These are phyloP conservation scores for Pleuronectes platessa DNA, from an alignment of 2,113 vertebrate genomes.

Conservation along the genomic window DNA sequence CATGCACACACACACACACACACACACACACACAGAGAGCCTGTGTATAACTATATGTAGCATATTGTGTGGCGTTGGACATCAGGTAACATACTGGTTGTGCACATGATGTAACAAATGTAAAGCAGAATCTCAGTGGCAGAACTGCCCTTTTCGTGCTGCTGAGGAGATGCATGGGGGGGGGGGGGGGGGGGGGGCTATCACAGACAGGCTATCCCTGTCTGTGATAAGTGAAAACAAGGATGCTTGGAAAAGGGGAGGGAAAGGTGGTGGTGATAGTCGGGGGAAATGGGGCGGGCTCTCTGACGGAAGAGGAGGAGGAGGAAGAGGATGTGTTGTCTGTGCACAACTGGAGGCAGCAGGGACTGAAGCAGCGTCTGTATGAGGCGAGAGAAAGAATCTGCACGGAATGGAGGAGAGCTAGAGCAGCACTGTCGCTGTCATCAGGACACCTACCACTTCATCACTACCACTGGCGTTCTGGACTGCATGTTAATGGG, in stretches of 20 bases:
- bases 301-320: conserved; percentile 42
- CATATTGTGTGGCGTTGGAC: conserved; percentile 12
- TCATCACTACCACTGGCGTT: conserved; percentile 5
- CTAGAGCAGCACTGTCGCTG: conserved; percentile 43
- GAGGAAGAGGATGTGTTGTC: conserved; percentile 46
- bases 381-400: conserved; percentile 50
- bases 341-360: conserved; percentile 64
- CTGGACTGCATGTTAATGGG: conserved; percentile 46
- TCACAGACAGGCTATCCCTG: not conserved
- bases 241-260: conserved; percentile 31
- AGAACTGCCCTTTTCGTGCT: conserved; percentile 15
- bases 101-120: not conserved
- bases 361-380: conserved; percentile 59
- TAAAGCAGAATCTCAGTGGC: conserved; percentile 7
- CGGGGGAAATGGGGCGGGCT: conserved; percentile 44
- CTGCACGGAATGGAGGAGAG: conserved; percentile 70
- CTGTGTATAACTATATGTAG: not conserved
- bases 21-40: not conserved
- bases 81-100: not conserved
- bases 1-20: not conserved
- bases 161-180: conserved; percentile 24
- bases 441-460: conserved; percentile 34
- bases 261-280: conserved; percentile 21
- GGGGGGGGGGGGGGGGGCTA: not conserved
- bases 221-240: conserved; percentile 46